Evolutionary conservation across 1,140 invertebrate genomes (phyloP).

Genomic region (Artemia franciscana): DNA sequence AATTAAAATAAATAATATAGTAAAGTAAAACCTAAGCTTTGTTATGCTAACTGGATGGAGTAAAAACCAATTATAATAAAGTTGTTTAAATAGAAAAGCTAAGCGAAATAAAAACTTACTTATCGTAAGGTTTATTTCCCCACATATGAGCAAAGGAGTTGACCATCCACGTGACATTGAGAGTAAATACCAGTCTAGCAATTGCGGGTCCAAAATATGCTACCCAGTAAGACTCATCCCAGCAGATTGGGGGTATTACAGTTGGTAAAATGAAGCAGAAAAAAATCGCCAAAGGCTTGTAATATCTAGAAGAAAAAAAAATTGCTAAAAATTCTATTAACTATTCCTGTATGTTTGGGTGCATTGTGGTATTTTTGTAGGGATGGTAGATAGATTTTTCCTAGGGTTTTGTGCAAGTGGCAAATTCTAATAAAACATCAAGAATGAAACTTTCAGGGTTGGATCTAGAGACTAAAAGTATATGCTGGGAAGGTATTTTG

Average conservation of each 20-base stretch:
- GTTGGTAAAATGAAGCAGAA: constrained; percentile 70
- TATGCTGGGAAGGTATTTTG: too few species aligned
- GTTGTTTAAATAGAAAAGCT: too few species aligned
- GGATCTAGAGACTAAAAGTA: too few species aligned
- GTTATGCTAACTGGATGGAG: too few species aligned
- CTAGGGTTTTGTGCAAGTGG: too few species aligned
- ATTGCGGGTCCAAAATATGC: constrained; percentile 59
- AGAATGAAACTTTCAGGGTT: too few species aligned
- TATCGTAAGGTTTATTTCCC: constrained; percentile 75
- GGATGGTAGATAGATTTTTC: too few species aligned
- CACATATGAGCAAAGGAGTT: constrained; percentile 85
- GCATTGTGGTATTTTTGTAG: neutral
- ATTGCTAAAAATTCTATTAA: constrained; percentile 11
- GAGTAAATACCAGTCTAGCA: constrained; percentile 57
- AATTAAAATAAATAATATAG: too few species aligned
- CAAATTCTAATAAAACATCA: too few species aligned
- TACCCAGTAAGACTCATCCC: constrained; percentile 53
- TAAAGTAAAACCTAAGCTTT: too few species aligned
- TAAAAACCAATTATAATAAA: too few species aligned
- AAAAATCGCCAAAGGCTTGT: constrained; percentile 50
- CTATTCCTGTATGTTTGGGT: neutral
- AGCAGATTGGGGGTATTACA: constrained; percentile 49
- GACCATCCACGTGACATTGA: constrained; percentile 86
- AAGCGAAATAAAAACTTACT: constrained; percentile 31
- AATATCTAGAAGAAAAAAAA: constrained; percentile 36